Conservation (phyloP, 1,140 invertebrate genomes). For the Leptoteleia sp. region DNA sequence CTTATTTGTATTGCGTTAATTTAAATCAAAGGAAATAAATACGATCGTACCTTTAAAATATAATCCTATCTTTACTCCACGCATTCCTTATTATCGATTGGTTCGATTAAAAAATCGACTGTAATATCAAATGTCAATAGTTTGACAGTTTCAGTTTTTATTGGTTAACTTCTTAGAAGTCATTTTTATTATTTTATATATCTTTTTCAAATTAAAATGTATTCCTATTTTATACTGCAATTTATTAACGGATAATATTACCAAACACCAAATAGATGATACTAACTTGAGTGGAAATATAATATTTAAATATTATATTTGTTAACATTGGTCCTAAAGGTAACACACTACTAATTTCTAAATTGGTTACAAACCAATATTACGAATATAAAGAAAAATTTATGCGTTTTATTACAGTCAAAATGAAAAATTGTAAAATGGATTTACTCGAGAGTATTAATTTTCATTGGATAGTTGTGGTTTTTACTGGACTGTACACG, state of each 20-base stretch:
- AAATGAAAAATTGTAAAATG: slow-evolving; percentile 59
- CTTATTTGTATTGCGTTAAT: background rate
- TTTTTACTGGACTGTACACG: slow-evolving; percentile 75
- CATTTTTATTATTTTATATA: background rate
- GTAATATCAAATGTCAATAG: background rate
- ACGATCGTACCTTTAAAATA: slow-evolving; percentile 1
- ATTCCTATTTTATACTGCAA: background rate
- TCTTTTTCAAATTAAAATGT: background rate
- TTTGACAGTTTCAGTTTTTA: slow-evolving; percentile 1
- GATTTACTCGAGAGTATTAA: slow-evolving; percentile 72
- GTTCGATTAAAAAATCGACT: background rate
- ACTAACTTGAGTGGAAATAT: too few species aligned
- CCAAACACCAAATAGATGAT: too few species aligned
- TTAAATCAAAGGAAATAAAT: slow-evolving; percentile 13
- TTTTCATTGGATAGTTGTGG: slow-evolving; percentile 76
- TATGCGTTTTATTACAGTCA: background rate
- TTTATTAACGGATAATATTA: background rate
- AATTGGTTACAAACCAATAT: too few species aligned
- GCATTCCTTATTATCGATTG: too few species aligned
- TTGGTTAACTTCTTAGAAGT: background rate
- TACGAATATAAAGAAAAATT: too few species aligned
- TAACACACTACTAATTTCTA: background rate
- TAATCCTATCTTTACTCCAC: too few species aligned
- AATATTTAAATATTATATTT: background rate
- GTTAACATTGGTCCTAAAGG: background rate